These are phyloP conservation scores for Prunella strophiata DNA, from an alignment of 2,797 vertebrate species.

Conservation along the genomic window DNA sequence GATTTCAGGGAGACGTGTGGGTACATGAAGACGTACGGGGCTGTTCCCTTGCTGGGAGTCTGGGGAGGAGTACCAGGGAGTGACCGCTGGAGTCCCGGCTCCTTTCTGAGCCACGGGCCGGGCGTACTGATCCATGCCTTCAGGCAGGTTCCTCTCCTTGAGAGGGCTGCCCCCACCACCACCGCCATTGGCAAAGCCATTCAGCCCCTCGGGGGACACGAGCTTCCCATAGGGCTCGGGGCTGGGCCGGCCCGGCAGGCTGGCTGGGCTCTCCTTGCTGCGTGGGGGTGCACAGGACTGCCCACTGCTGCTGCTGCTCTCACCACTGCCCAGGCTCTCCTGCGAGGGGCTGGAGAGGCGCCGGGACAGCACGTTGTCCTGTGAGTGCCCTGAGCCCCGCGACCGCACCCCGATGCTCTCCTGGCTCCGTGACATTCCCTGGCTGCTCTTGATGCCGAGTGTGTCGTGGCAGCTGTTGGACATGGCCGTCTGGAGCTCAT, in stretches of 20 bases:
- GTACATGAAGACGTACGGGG: slow-evolving; percentile 79
- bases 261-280: slow-evolving; percentile 2
- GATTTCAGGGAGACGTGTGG: slow-evolving; percentile 79
- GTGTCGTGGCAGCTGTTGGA: slow-evolving; percentile 83
- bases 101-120: slow-evolving; percentile 15
- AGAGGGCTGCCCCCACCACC: slow-evolving; percentile 30
- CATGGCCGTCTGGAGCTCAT: slow-evolving; percentile 93
- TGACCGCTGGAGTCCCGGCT: not conserved
- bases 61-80: slow-evolving; percentile 77
- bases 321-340: slow-evolving; percentile 76
- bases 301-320: slow-evolving; percentile 69
- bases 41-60: slow-evolving; percentile 77
- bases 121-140: slow-evolving; percentile 82
- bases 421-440: slow-evolving; percentile 81
- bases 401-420: slow-evolving; percentile 91
- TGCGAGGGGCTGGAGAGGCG: slow-evolving; percentile 73
- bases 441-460: slow-evolving; percentile 75
- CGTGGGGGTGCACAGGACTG: not conserved
- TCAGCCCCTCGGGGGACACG: slow-evolving; percentile 1
- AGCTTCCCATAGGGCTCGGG: slow-evolving; percentile 19
- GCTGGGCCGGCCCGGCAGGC: not conserved
- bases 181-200: not conserved
- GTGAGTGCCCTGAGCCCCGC: slow-evolving; percentile 87
- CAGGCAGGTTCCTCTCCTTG: slow-evolving; percentile 88
- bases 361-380: slow-evolving; percentile 78